These are phyloP conservation scores for Notamacropus eugenii DNA, from an alignment of 2,797 vertebrate species.

Conservation along the genomic window DNA sequence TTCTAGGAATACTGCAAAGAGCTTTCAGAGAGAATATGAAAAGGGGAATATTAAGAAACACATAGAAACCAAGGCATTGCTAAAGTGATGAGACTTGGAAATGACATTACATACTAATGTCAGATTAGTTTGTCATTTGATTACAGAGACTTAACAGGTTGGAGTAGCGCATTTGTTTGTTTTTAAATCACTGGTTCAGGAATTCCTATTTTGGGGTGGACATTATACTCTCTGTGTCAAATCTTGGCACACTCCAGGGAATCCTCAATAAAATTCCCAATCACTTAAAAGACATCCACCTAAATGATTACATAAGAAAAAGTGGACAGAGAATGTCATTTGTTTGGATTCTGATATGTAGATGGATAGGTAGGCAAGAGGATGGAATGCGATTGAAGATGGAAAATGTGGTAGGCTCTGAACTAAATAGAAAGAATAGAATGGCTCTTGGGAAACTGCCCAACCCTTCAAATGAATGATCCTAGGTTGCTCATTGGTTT, in stretches of 20 bases:
- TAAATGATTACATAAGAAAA: background rate
- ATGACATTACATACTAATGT: constrained; percentile 62
- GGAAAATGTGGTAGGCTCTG: background rate
- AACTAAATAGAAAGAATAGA: background rate
- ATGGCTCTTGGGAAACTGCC: background rate
- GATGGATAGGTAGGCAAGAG: background rate
- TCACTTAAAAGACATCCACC: background rate
- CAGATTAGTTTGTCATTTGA: constrained; percentile 58
- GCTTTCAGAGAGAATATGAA: constrained; percentile 62
- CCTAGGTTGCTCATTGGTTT: background rate
- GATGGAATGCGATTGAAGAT: background rate
- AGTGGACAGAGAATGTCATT: background rate
- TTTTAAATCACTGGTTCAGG: background rate
- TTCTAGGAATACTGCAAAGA: constrained; percentile 56
- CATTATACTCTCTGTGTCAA: background rate
- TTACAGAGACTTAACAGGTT: constrained; percentile 52
- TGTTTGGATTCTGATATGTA: background rate
- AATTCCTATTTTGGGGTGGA: background rate
- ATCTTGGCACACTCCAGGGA: background rate
- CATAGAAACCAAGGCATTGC: constrained; percentile 62
- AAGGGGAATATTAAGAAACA: constrained; percentile 68
- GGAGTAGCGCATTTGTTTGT: constrained; percentile 18
- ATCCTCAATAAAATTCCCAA: background rate
- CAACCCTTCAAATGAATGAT: background rate
- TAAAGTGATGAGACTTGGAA: constrained; percentile 54